phyloP scores from a whole-genome alignment of 1,140 invertebrate genomes.

The Druon quercuslanigerum region DNA sequence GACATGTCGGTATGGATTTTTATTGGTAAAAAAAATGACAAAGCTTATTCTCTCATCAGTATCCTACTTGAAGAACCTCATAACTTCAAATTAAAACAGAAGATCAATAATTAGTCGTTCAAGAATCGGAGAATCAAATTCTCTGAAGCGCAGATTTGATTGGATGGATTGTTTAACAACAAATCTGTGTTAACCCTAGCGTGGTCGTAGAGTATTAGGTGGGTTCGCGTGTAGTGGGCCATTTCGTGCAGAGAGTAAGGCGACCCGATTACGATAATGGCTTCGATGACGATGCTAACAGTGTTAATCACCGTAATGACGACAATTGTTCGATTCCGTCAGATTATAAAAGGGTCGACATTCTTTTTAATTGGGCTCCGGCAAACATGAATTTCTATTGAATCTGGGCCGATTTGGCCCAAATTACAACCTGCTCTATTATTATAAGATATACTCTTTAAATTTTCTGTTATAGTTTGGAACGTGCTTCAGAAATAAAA shows the following conservation, averaged over 20 bases:
- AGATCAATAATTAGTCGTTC: too few species aligned
- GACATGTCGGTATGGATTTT: too few species aligned
- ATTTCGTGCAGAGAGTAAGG: constrained; percentile 20
- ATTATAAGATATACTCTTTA: too few species aligned
- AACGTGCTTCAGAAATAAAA: too few species aligned
- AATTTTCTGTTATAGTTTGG: too few species aligned
- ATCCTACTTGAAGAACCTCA: too few species aligned
- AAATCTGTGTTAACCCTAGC: neutral
- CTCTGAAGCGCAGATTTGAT: neutral
- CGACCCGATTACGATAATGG: constrained; percentile 30
- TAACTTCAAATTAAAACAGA: too few species aligned
- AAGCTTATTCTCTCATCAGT: too few species aligned
- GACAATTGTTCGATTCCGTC: constrained; percentile 18
- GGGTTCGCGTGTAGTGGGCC: constrained; percentile 13
- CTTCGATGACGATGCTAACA: constrained; percentile 20
- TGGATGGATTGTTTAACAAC: neutral
- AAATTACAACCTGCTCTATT: too few species aligned
- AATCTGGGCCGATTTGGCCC: neutral
- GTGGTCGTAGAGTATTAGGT: constrained; percentile 3
- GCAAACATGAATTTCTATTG: neutral
- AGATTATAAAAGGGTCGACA: constrained; percentile 16
- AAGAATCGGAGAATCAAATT: neutral
- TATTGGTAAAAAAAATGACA: too few species aligned
- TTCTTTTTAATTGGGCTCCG: constrained; percentile 1
- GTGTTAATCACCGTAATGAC: constrained; percentile 15